A percentile compares a stretch with the other conserved stretches of the same genome.
These are phyloP conservation scores for Cecidostiba fungosa DNA, from an alignment of 2,888 invertebrate genomes.

Conservation along the genomic window DNA sequence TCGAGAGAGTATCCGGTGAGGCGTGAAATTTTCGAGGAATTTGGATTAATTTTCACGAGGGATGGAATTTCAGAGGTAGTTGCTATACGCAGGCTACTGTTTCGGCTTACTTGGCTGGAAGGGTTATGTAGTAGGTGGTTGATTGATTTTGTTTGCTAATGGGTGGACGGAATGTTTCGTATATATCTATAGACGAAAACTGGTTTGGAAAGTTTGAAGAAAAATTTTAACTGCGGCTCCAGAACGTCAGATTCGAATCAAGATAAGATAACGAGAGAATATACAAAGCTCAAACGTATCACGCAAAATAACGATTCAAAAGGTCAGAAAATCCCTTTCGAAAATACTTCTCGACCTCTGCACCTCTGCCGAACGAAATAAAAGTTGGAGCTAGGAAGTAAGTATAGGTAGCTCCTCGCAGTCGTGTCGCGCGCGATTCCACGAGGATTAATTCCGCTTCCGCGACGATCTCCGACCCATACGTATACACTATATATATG, in stretches of 20 bases:
- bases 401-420: background rate
- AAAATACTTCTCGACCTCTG: too few species aligned
- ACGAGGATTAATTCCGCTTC: conserved; percentile 32
- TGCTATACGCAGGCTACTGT: background rate
- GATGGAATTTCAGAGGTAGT: background rate
- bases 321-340: too few species aligned
- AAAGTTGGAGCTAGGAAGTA: background rate
- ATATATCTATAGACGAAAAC: too few species aligned
- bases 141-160: too few species aligned
- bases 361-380: background rate
- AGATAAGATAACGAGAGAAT: too few species aligned
- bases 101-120: background rate
- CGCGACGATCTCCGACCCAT: background rate
- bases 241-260: too few species aligned
- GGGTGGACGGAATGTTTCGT: too few species aligned
- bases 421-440: background rate
- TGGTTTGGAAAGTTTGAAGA: too few species aligned
- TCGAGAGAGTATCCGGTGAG: background rate
- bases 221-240: too few species aligned
- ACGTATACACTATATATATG: background rate
- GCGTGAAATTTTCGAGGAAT: conserved; percentile 12
- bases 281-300: too few species aligned
- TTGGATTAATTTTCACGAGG: background rate
- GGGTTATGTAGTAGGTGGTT: background rate
- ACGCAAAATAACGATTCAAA: too few species aligned